These are phyloP conservation scores for Acleris laterana DNA, from an alignment of 2,888 invertebrate genomes.

Conservation along the genomic window DNA sequence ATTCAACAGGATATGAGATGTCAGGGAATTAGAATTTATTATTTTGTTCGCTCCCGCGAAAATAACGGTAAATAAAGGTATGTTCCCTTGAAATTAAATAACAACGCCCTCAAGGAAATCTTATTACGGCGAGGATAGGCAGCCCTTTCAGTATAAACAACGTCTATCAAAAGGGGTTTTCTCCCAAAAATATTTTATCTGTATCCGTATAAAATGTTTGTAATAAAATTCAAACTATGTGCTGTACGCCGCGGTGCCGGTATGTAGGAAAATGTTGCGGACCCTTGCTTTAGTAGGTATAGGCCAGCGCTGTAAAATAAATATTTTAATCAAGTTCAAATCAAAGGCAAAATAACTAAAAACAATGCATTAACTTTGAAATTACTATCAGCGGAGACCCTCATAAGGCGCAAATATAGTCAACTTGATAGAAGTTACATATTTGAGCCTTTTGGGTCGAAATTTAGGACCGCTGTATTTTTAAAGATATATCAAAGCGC, in stretches of 20 bases:
- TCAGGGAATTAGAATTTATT: background rate
- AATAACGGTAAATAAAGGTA: constrained; percentile 8
- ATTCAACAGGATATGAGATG: background rate
- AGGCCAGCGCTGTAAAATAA: background rate
- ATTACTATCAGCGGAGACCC: too few species aligned
- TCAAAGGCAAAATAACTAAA: too few species aligned
- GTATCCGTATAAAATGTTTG: constrained; percentile 43
- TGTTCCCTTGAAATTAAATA: constrained; percentile 51
- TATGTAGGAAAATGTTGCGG: constrained; percentile 13
- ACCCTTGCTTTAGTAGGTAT: constrained; percentile 4
- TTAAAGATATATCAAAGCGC: too few species aligned
- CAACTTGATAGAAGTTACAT: too few species aligned
- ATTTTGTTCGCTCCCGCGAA: background rate
- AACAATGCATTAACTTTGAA: too few species aligned
- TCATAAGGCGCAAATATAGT: too few species aligned
- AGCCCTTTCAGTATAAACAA: constrained; percentile 60
- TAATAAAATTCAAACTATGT: constrained; percentile 40
- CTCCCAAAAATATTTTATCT: constrained; percentile 52
- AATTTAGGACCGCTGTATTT: too few species aligned
- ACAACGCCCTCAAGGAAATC: constrained; percentile 53
- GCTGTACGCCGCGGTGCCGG: constrained; percentile 9
- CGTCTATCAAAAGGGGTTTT: constrained; percentile 57
- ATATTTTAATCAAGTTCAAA: background rate
- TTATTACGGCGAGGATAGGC: constrained; percentile 55
- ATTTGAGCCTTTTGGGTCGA: too few species aligned